A percentile compares a stretch with the other conserved stretches of the same genome.
Evolutionary conservation across 2,113 vertebrate genomes (phyloP).

Genomic region (Phalacrocorax brasilianus): DNA sequence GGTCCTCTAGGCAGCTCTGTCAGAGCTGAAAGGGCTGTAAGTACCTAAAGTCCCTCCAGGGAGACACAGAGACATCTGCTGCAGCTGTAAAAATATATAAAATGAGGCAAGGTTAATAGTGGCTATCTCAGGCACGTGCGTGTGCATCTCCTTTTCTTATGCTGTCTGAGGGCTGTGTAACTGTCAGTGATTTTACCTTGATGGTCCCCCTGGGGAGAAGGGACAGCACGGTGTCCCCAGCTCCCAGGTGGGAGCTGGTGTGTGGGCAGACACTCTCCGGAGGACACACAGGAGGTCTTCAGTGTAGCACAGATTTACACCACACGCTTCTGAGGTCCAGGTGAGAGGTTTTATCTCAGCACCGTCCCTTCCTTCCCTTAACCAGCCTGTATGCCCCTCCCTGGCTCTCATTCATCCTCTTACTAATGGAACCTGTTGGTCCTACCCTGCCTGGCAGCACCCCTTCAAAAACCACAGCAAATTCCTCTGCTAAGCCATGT

Average conservation of each 20-base stretch:
- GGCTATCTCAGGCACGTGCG: background rate
- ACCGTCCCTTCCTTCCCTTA: background rate
- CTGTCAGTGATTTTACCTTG: background rate
- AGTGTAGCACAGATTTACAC: background rate
- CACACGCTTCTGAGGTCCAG: background rate
- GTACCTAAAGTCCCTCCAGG: background rate
- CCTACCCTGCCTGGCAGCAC: background rate
- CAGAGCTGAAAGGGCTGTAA: constrained; percentile 6
- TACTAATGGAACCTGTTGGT: background rate
- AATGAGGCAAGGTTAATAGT: constrained; percentile 29
- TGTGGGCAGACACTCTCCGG: background rate
- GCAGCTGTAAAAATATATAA: constrained; percentile 38
- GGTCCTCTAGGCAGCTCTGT: background rate
- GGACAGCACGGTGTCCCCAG: background rate
- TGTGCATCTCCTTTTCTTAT: background rate
- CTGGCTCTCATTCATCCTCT: accelerated
- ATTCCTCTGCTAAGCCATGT: background rate
- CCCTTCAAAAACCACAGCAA: background rate
- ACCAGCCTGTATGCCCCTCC: no score
- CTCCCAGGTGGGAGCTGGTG: background rate
- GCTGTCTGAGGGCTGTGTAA: background rate
- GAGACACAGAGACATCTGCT: background rate
- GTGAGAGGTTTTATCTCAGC: background rate
- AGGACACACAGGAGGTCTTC: background rate
- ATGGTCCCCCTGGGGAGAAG: background rate